A percentile compares a stretch with the other conserved stretches of the same genome.
Conservation (phyloP, 2,113 vertebrate species). For the Pachypanchax playfairii region DNA sequence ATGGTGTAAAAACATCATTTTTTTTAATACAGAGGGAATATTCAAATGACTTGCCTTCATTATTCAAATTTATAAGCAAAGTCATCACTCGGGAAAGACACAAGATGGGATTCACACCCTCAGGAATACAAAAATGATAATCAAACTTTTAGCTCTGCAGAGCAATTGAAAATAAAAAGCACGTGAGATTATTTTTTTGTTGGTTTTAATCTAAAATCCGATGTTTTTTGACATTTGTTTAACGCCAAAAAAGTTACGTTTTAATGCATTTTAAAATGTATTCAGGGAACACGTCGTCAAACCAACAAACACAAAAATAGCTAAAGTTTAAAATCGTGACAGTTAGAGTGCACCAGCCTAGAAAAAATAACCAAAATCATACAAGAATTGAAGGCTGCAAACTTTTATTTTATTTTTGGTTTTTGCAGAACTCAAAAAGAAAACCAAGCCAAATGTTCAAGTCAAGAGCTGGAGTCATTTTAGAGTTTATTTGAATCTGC, state of each 20-base stretch:
- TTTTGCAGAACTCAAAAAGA: constrained; percentile 39
- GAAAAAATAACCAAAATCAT: constrained; percentile 33
- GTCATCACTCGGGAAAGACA: constrained; percentile 77
- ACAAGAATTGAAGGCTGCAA: constrained; percentile 22
- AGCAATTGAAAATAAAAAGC: constrained; percentile 63
- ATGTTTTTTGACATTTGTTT: constrained; percentile 1
- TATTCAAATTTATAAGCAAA: constrained; percentile 84
- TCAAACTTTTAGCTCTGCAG: constrained; percentile 73
- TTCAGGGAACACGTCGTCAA: background rate
- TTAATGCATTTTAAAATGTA: background rate
- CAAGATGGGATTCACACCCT: constrained; percentile 69
- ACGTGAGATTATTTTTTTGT: constrained; percentile 20
- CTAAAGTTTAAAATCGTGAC: background rate
- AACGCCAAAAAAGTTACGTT: background rate
- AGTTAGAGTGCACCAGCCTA: background rate
- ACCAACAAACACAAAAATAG: constrained; percentile 7
- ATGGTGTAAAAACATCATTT: constrained; percentile 82
- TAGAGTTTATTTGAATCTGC: constrained; percentile 50
- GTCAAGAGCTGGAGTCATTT: constrained; percentile 28
- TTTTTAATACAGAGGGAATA: constrained; percentile 84
- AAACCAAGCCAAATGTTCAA: constrained; percentile 53
- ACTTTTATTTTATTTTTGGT: constrained; percentile 42
- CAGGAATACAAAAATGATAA: constrained; percentile 69
- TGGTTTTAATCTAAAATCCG: constrained; percentile 24
- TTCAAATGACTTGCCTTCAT: constrained; percentile 84